Percentiles rank a stretch among this genome's conserved stretches.
Evolutionary conservation across 2,797 vertebrate species (phyloP).

Genomic region (Coracias cyanogaster): DNA sequence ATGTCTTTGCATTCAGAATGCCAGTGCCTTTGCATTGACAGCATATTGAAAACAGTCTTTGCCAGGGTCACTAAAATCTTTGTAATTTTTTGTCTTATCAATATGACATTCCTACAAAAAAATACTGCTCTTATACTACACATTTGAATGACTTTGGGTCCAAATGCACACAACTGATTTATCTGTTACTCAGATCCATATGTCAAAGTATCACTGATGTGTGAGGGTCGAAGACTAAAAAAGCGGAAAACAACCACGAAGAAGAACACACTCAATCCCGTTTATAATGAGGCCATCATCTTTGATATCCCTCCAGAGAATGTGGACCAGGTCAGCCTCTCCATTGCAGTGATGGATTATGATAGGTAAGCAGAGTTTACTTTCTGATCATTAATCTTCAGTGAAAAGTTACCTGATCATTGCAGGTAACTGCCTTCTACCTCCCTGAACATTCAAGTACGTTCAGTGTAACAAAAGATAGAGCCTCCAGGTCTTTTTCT

Average conservation of each 20-base stretch:
- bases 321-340: conserved; percentile 97
- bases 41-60: not conserved
- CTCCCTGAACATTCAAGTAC: not conserved
- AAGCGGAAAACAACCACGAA: conserved; percentile 97
- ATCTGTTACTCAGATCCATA: conserved; percentile 87
- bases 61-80: not conserved
- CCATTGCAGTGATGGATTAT: conserved; percentile 97
- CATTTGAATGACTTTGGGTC: not conserved
- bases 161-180: not conserved
- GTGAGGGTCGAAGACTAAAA: conserved; percentile 93
- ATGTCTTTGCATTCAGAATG: not conserved
- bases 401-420: not conserved
- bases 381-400: not conserved
- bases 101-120: not conserved
- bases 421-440: not conserved
- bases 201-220: conserved; percentile 96
- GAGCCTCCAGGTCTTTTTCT: not conserved
- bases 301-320: conserved; percentile 98
- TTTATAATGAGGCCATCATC: conserved; percentile 98
- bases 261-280: conserved; percentile 94
- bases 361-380: conserved; percentile 85
- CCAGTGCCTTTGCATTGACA: not conserved
- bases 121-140: not conserved
- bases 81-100: not conserved
- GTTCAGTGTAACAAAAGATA: not conserved